Conservation (phyloP, 2,113 vertebrate species). For the Pangasianodon gigas region DNA sequence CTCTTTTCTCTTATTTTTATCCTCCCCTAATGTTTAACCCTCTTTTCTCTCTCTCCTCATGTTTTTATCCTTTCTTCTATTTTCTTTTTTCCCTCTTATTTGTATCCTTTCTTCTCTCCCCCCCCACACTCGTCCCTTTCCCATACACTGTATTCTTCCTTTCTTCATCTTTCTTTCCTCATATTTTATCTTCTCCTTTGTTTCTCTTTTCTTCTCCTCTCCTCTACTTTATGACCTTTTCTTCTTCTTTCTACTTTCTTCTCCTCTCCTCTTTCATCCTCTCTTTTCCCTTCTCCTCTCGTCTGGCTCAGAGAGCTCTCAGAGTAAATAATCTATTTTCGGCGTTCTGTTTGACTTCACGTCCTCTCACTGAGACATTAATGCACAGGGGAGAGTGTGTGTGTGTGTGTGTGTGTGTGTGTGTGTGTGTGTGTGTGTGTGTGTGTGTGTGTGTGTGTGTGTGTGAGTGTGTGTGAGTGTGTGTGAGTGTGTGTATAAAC, state of each 20-base stretch:
- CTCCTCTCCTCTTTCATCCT: not conserved
- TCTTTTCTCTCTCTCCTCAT: not conserved
- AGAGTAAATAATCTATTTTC: constrained; percentile 51
- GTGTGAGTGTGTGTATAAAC: not conserved
- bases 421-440: not conserved
- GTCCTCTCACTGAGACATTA: constrained; percentile 23
- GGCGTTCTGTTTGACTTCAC: not conserved
- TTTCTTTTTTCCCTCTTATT: not conserved
- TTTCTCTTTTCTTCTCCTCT: not conserved
- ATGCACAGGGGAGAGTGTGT: constrained; percentile 15
- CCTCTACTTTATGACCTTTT: not conserved
- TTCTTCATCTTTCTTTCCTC: not conserved
- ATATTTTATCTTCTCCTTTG: not conserved
- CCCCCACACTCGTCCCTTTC: constrained; percentile 14
- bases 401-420: constrained; percentile 21
- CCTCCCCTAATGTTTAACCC: not conserved
- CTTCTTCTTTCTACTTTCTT: not conserved
- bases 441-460: not conserved
- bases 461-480: not conserved
- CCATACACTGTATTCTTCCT: not conserved
- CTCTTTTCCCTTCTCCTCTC: not conserved
- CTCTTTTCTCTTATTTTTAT: not conserved
- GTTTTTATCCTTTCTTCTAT: no score
- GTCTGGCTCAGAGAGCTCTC: constrained; percentile 23
- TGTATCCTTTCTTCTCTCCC: not conserved